Evolutionary conservation across 2,888 invertebrate species (phyloP).

Genomic region (Pammene aurita): DNA sequence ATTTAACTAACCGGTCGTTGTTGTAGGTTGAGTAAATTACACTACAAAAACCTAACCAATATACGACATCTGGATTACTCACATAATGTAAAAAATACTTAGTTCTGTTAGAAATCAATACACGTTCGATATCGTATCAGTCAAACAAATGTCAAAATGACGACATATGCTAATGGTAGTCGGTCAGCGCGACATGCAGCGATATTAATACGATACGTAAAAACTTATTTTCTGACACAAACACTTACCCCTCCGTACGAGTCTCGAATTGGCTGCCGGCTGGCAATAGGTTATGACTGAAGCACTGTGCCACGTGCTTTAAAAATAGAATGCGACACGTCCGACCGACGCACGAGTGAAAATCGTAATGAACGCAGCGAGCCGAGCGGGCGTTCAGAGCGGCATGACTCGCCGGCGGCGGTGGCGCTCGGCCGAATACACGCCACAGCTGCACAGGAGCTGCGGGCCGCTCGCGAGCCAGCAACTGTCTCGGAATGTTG

Average conservation of each 20-base stretch:
- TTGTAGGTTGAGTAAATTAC: background rate
- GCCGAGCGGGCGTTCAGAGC: conserved; percentile 42
- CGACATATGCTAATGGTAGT: conserved; percentile 20
- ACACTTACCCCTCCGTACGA: conserved; percentile 48
- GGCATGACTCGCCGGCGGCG: conserved; percentile 44
- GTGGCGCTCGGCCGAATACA: conserved; percentile 58
- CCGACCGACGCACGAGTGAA: conserved; percentile 62
- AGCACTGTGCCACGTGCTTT: conserved; percentile 73
- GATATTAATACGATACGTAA: conserved; percentile 37
- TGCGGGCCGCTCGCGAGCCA: conserved; percentile 14
- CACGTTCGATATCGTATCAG: conserved; percentile 6
- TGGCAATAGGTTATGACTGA: conserved; percentile 55
- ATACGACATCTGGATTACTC: background rate
- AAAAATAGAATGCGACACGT: conserved; percentile 60
- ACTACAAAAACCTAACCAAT: background rate
- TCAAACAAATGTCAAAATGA: conserved; percentile 26
- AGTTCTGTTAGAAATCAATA: background rate
- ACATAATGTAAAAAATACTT: conserved; percentile 7
- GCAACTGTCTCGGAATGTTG: conserved; percentile 33
- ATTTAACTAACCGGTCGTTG: background rate
- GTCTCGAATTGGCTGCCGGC: conserved; percentile 43
- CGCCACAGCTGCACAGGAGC: background rate
- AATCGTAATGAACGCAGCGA: conserved; percentile 66
- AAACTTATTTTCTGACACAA: conserved; percentile 40
- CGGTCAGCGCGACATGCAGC: conserved; percentile 25